Percentiles rank a stretch among this genome's conserved stretches.
Conservation (phyloP, 2,888 invertebrate genomes). For the Disparrhopalites patrizii region DNA sequence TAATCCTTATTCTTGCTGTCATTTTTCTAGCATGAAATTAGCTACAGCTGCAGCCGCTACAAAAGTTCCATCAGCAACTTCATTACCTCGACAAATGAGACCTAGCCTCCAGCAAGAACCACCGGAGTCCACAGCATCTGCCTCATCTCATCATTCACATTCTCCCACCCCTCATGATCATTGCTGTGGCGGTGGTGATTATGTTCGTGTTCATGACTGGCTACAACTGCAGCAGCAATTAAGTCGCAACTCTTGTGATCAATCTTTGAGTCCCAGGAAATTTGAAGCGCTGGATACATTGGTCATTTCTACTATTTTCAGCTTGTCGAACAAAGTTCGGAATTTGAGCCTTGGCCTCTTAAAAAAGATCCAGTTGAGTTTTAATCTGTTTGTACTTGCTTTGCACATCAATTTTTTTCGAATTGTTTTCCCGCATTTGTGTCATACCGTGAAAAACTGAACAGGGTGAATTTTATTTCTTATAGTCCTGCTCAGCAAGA, state of each 20-base stretch:
- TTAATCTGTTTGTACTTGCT: neutral
- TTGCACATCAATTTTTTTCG: neutral
- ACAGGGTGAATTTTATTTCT: too few species aligned
- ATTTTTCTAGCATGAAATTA: neutral
- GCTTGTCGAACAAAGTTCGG: constrained; percentile 55
- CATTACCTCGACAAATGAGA: constrained; percentile 8
- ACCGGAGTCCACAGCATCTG: constrained; percentile 11
- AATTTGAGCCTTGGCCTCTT: constrained; percentile 52
- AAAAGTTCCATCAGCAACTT: neutral
- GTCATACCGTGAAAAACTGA: constrained; percentile 10
- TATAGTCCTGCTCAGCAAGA: constrained; percentile 50
- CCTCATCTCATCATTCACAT: constrained; percentile 23
- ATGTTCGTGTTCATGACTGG: constrained; percentile 21
- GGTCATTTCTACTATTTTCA: constrained; percentile 56
- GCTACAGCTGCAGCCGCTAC: neutral
- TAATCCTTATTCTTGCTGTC: neutral
- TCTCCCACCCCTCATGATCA: constrained; percentile 29
- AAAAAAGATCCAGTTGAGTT: constrained; percentile 53
- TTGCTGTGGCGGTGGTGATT: constrained; percentile 17
- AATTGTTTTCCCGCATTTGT: constrained; percentile 8
- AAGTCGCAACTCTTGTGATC: constrained; percentile 12
- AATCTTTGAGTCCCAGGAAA: constrained; percentile 12
- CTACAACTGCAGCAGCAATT: constrained; percentile 17
- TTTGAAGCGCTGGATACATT: constrained; percentile 54
- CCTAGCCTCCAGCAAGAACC: constrained; percentile 13